Evolutionary conservation across 2,113 vertebrate species (phyloP).

Genomic region (Vidua chalybeata): DNA sequence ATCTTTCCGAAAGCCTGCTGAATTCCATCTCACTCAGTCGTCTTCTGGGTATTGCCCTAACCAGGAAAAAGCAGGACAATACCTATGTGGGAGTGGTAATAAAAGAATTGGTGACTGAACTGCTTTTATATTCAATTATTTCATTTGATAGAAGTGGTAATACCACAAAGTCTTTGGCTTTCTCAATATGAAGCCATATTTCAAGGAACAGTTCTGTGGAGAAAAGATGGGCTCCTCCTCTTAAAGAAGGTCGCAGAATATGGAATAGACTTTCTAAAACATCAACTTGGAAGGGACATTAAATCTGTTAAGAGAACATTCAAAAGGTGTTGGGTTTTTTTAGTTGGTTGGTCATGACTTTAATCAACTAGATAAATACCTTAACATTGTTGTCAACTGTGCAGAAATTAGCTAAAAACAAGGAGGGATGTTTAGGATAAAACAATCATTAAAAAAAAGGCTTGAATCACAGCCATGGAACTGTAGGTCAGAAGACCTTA

Average conservation of each 20-base stretch:
- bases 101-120: neutral
- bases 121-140: neutral
- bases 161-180: neutral
- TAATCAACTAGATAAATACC: neutral
- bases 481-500: neutral
- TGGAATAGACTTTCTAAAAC: neutral
- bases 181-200: neutral
- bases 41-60: neutral
- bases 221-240: neutral
- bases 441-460: neutral
- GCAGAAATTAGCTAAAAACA: neutral
- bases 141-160: neutral
- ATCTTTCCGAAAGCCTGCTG: neutral
- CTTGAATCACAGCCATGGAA: neutral
- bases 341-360: fast-evolving
- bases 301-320: neutral
- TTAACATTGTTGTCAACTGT: neutral
- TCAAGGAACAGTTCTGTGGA: neutral
- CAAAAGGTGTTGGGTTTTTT: neutral
- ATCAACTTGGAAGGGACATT: neutral
- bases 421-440: neutral
- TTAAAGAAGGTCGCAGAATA: neutral
- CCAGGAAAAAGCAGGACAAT: neutral
- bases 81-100: neutral
- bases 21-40: neutral